phyloP scores from a whole-genome alignment of 1,140 invertebrate genomes.

The Charaxes varanes region DNA sequence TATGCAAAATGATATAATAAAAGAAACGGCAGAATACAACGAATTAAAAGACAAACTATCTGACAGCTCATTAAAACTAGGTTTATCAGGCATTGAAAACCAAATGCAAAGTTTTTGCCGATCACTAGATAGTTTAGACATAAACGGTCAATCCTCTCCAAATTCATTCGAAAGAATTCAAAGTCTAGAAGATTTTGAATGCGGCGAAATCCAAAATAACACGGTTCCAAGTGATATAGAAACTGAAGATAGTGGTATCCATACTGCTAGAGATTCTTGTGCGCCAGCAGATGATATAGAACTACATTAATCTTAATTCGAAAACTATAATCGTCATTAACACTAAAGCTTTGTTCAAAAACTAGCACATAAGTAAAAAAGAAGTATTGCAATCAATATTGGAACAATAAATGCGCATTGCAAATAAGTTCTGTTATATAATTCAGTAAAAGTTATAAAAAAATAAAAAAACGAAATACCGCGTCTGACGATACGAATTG shows the following conservation, averaged over 20 bases:
- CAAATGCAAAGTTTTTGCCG: constrained; percentile 76
- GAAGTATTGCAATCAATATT: no score
- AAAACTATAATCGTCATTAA: no score
- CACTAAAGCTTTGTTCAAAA: no score
- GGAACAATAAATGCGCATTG: no score
- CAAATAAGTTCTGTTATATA: no score
- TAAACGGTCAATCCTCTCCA: constrained; percentile 64
- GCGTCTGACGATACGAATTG: no score
- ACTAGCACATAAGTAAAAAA: no score
- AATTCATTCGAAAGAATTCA: constrained; percentile 80
- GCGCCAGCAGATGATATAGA: constrained; percentile 83
- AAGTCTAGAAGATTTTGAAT: constrained; percentile 79
- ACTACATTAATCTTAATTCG: no score
- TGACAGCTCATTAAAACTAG: constrained; percentile 58
- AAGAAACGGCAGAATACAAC: constrained; percentile 37
- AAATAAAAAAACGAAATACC: no score
- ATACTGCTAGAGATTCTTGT: constrained; percentile 85
- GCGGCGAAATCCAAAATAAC: constrained; percentile 64
- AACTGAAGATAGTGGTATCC: constrained; percentile 87
- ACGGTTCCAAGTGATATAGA: constrained; percentile 78
- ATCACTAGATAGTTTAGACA: constrained; percentile 79
- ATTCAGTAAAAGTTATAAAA: no score
- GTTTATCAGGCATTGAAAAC: constrained; percentile 54
- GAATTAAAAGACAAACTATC: constrained; percentile 39
- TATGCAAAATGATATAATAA: constrained; percentile 34